Conservation (phyloP, 2,113 vertebrate species). For the Pseudorectes ferrugineus region DNA sequence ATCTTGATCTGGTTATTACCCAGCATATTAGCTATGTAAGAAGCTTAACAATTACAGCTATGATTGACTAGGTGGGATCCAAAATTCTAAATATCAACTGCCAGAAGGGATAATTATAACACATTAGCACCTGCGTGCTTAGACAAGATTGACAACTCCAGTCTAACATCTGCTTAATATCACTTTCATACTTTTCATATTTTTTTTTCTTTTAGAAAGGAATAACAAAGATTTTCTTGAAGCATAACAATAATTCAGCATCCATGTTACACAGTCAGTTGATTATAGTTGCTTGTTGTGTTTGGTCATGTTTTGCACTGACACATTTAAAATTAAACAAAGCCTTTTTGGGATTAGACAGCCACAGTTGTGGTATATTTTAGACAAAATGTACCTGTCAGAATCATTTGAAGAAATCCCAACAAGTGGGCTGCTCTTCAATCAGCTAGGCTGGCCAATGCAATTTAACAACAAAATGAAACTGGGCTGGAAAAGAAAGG, state of each 20-base stretch:
- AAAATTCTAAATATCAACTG: constrained; percentile 81
- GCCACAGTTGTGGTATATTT: constrained; percentile 14
- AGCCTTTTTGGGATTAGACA: constrained; percentile 40
- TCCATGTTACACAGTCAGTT: constrained; percentile 55
- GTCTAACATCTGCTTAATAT: constrained; percentile 80
- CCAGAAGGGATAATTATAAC: constrained; percentile 84
- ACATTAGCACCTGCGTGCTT: constrained; percentile 83
- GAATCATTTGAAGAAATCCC: constrained; percentile 26
- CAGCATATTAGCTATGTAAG: constrained; percentile 77
- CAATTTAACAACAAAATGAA: neutral
- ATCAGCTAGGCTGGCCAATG: neutral
- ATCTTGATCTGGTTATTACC: constrained; percentile 82
- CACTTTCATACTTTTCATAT: constrained; percentile 72
- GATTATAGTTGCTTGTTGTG: constrained; percentile 50
- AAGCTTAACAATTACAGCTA: constrained; percentile 81
- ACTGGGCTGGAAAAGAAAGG: neutral
- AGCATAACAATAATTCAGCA: constrained; percentile 68
- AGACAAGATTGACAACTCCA: constrained; percentile 79
- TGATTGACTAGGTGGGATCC: constrained; percentile 86
- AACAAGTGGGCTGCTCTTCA: neutral
- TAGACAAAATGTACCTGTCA: constrained; percentile 47
- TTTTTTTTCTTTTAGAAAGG: constrained; percentile 64
- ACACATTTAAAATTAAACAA: constrained; percentile 45
- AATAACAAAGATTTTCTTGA: constrained; percentile 68
- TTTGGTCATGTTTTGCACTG: constrained; percentile 63